Evolutionary conservation across 2,888 invertebrate genomes (phyloP), one percentile per base, ranked within the genome.

Genomic region (Hydropsyche betteni): DNA sequence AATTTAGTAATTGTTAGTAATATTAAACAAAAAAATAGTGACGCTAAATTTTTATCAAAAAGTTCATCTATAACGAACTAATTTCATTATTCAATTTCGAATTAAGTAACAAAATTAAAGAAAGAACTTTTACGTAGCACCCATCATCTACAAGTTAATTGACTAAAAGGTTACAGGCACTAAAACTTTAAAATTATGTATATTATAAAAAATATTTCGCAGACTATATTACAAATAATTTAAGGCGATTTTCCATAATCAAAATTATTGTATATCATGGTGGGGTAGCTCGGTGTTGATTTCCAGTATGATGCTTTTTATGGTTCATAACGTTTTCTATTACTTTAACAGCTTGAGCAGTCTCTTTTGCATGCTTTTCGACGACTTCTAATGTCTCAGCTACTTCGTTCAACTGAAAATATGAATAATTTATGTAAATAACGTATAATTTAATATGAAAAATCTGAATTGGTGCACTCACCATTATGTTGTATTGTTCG

Each of bases 401-500:
- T 78, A 86, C 83, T 81, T 86, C 85, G 75, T 83, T 83, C 80
- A 86, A 83, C 87, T 86, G 78, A 71, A 81, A 80, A 70, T 36
- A 12, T 64, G 12, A 6, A 12, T 58, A 58, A 33, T 10, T 44
- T 44, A 8, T 10, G 4, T 6, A 44, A 44, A 44, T 58, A 61
- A 52, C 58, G 10, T 38, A 33, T 58, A 70, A 44, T 38, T 10
- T 68, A 55, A 76, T 69, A 69, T 14, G 51, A 36, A 75, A 68
- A 55, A 16, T 75, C 52, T 78, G n/a, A 53, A 34, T 53, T 4
- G 33, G 36, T 36, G 14, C 58, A 16, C 85, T 84, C 81, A 88
- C 87, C 80, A 85, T 85, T 80, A 84, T 82, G 78, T 84, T 85
- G 78, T 87, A 87, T 74, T 83, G 84, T 74, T 85, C 80, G 75